These are phyloP conservation scores for Arctocebus calabarensis DNA, from an alignment of 2,797 vertebrate genomes.

Conservation along the genomic window DNA sequence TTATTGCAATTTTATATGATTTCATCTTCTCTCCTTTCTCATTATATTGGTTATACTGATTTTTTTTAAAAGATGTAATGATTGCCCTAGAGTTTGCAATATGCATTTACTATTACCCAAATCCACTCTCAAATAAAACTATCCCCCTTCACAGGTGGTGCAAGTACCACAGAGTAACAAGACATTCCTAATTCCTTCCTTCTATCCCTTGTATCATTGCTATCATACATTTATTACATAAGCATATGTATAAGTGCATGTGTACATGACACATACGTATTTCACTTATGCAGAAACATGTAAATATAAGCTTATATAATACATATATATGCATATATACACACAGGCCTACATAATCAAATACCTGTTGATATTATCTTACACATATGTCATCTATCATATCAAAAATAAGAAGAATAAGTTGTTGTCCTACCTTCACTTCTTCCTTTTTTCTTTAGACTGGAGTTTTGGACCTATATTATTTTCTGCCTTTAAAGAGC, in stretches of 20 bases:
- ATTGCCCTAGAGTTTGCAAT: not conserved
- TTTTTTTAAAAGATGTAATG: not conserved
- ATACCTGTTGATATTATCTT: not conserved
- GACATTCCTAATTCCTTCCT: not conserved
- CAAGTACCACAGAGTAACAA: not conserved
- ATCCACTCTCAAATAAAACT: not conserved
- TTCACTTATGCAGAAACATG: not conserved
- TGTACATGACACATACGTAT: not conserved
- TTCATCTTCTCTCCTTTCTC: not conserved
- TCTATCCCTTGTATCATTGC: not conserved
- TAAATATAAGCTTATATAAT: not conserved
- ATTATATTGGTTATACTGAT: not conserved
- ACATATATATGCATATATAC: not conserved
- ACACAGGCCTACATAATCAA: not conserved
- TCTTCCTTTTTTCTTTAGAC: not conserved
- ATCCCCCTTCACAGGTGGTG: not conserved
- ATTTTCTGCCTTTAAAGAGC: not conserved
- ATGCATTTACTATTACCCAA: not conserved
- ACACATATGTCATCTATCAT: not conserved
- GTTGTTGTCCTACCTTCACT: not conserved
- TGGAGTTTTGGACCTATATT: not conserved
- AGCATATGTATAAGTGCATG: not conserved
- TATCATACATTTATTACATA: not conserved
- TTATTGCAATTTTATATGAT: not conserved
- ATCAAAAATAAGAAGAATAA: not conserved